Evolutionary conservation across 2,797 vertebrate genomes (phyloP).

Genomic region (Pangasius djambal): DNA sequence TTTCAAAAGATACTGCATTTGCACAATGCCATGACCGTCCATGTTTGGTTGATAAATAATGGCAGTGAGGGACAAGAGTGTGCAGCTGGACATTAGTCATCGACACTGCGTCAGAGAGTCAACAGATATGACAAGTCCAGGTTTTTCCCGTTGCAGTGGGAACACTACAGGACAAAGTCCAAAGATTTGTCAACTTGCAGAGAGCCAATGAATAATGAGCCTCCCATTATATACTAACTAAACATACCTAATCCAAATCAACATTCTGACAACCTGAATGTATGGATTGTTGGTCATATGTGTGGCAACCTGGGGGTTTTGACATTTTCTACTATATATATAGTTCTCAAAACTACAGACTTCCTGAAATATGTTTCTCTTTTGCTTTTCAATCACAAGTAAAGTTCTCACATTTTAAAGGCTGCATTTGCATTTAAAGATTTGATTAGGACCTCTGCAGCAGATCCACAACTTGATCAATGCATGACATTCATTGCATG

Average conservation of each 20-base stretch:
- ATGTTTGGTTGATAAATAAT: neutral
- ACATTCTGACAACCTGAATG: neutral
- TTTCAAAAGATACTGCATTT: constrained; percentile 12
- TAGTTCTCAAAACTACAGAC: neutral
- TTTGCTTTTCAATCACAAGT: neutral
- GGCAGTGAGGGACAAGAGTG: neutral
- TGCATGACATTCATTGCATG: neutral
- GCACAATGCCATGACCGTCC: neutral
- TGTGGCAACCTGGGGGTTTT: neutral
- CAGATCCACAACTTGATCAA: neutral
- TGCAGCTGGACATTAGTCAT: neutral
- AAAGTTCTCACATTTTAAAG: neutral
- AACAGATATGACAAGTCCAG: constrained; percentile 13
- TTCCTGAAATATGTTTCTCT: neutral
- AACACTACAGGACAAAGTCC: constrained; percentile 36
- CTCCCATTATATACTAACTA: neutral
- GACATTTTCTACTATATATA: neutral
- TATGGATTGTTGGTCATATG: neutral
- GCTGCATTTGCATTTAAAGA: neutral
- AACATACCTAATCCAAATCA: neutral
- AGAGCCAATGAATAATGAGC: neutral
- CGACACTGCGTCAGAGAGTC: constrained; percentile 1
- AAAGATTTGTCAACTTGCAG: neutral
- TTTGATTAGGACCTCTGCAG: neutral
- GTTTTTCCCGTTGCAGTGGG: neutral